Base-by-base conservation (phyloP, 2,888 invertebrate species). In the Hartigia nigra region DNA sequence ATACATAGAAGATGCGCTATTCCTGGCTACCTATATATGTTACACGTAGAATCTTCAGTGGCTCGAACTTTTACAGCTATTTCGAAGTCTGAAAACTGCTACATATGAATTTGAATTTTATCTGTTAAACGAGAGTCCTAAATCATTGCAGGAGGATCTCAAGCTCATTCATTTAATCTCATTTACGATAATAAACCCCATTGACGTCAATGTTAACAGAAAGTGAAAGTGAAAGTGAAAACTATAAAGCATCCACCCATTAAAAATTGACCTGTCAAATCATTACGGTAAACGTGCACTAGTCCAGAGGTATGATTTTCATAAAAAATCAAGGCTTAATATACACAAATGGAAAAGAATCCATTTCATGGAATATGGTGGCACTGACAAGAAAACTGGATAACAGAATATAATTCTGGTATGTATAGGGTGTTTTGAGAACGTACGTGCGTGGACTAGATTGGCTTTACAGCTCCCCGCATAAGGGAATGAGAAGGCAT, bases 41-140 rank as follows among this genome's bases (percentile, higher is more conserved):
- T 55, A 55, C 55, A 55, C 55, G 55, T 23, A 55, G 36, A 36
- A 35, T 31, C 76, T 77, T 70, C 31, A 77, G 77, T 74, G 79
- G 79, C 76, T 74, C 79, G 77, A 80, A 81, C 79, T 86, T 86
- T 86, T 85, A 86, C 80, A 84, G 84, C 85, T 85, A 31, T 34
- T 31, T 31, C 72, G 72, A 72, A 72, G 5, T 72, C 14, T 23
- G 31, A 72, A 72, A 72, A 72, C 72, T 72, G 72, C 32, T 72
- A 72, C 72, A 72, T 55, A 55, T 55, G 55, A 55, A 55, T 55
- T 55, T 55, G 55, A 55, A 9, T 55, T 23, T 55, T 55, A 55
- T 55, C 55, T 23, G 55, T 55, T 55, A 55, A 55, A 55, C 55
- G 55, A 55, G 23, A 23, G 9, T 55, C 55, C 55, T 55, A 55